Evolutionary conservation across 2,888 invertebrate species (phyloP).

Genomic region (Therioaphis trifolii): DNA sequence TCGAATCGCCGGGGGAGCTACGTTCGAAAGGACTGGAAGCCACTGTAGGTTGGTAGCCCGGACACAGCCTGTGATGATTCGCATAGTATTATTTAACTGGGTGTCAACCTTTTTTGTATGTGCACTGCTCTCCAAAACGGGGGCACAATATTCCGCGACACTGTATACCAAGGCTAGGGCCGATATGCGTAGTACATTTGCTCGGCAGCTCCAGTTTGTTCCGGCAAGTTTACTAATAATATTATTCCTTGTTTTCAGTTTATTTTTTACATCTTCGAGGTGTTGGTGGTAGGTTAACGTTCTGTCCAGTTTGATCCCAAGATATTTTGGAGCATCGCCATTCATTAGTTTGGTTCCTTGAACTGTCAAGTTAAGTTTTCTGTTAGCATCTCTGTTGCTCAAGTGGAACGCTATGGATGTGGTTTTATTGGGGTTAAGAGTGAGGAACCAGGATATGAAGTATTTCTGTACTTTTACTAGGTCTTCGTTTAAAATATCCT

Average conservation of each 20-base stretch:
- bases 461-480: background rate
- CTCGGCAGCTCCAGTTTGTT: too few relatives aligned
- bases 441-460: background rate
- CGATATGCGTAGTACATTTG: background rate
- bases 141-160: too few relatives aligned
- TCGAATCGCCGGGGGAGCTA: slow-evolving; percentile 4
- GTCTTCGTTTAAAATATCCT: background rate
- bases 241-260: background rate
- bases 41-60: too few relatives aligned
- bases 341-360: background rate
- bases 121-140: too few relatives aligned
- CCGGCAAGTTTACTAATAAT: background rate
- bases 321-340: background rate
- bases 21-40: background rate
- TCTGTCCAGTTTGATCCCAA: background rate
- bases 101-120: too few relatives aligned
- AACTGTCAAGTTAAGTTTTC: background rate
- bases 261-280: background rate
- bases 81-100: too few relatives aligned
- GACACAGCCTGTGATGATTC: too few relatives aligned
- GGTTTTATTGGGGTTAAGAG: slow-evolving; percentile 10
- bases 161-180: too few relatives aligned
- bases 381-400: background rate
- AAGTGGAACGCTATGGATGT: slow-evolving; percentile 1
- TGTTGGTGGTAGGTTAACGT: background rate